A percentile compares a stretch with the other conserved stretches of the same genome.
Evolutionary conservation across 2,797 vertebrate species (phyloP).

Genomic region (Argya squamiceps): DNA sequence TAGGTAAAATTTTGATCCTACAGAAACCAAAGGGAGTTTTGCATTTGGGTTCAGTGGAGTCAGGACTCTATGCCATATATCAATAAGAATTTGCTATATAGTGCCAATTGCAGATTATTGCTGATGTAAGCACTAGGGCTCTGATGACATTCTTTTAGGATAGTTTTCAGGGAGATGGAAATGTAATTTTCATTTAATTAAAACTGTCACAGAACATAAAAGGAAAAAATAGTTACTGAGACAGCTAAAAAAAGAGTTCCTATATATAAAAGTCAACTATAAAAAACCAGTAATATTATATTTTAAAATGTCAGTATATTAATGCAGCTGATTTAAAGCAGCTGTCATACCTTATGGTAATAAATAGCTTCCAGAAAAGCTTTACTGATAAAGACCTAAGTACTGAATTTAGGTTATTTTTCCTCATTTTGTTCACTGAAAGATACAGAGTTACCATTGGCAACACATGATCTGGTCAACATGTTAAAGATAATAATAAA

Average conservation of each 20-base stretch:
- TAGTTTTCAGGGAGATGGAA: neutral
- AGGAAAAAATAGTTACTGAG: neutral
- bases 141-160: neutral
- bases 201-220: neutral
- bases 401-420: neutral
- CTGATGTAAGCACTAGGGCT: neutral
- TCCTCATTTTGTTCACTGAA: neutral
- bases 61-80: neutral
- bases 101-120: neutral
- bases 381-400: neutral
- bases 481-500: neutral
- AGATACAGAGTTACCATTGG: neutral
- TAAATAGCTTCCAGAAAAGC: neutral
- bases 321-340: neutral
- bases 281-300: neutral
- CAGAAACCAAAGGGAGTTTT: neutral
- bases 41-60: neutral
- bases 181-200: neutral
- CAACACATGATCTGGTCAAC: neutral
- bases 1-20: neutral
- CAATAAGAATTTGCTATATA: neutral
- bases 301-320: neutral
- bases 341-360: neutral
- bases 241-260: neutral
- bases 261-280: neutral